These are phyloP conservation scores for Andrena bicolor DNA, from an alignment of 2,888 invertebrate species.

Conservation along the genomic window DNA sequence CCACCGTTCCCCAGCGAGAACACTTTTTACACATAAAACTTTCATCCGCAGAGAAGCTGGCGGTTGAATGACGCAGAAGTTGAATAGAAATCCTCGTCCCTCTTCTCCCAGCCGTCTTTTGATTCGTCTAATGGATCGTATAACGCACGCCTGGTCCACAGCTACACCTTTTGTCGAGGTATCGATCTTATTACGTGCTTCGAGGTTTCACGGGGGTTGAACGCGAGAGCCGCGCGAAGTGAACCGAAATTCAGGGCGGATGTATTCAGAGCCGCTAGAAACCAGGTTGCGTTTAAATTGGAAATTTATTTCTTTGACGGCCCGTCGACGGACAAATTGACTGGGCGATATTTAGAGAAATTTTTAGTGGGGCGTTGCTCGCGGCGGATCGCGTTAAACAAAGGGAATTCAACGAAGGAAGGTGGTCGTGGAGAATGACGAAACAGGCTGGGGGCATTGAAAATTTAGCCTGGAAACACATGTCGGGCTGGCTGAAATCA, in stretches of 20 bases:
- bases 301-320: slow-evolving; percentile 6
- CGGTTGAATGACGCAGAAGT: slow-evolving; percentile 26
- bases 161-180: slow-evolving; percentile 57
- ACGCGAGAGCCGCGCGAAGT: slow-evolving; percentile 34
- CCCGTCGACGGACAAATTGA: not conserved
- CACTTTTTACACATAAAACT: slow-evolving; percentile 37
- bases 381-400: not conserved
- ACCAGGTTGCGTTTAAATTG: slow-evolving; percentile 18
- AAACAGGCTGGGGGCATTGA: slow-evolving; percentile 21
- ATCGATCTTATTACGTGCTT: slow-evolving; percentile 64
- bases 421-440: slow-evolving; percentile 11
- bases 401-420: slow-evolving; percentile 1
- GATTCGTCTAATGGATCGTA: slow-evolving; percentile 70
- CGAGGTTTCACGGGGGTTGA: slow-evolving; percentile 49
- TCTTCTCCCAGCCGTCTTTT: slow-evolving; percentile 49
- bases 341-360: not conserved
- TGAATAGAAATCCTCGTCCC: slow-evolving; percentile 43
- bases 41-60: slow-evolving; percentile 42
- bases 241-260: slow-evolving; percentile 44
- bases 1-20: slow-evolving; percentile 24
- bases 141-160: slow-evolving; percentile 59
- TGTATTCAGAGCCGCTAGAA: slow-evolving; percentile 20
- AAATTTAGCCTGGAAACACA: slow-evolving; percentile 42
- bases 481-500: slow-evolving; percentile 50
- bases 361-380: not conserved